These are phyloP conservation scores for Arbacia lixula DNA, from an alignment of 53 echinoderm and acorn worm genomes.

Conservation along the genomic window DNA sequence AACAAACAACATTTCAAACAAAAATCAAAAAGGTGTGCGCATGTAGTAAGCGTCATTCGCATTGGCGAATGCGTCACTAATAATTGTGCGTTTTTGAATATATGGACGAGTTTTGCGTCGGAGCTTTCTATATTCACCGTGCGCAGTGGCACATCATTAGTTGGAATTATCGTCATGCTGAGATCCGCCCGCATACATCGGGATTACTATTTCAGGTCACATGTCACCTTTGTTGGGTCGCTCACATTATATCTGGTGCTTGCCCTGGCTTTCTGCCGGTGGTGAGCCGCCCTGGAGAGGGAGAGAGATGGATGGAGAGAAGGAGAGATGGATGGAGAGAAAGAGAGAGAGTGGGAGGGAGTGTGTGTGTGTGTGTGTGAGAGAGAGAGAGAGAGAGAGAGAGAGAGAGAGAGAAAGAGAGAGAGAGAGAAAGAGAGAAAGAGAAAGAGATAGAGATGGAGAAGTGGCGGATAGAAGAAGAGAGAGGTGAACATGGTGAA, in stretches of 20 bases:
- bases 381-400: background rate
- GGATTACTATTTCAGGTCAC: conserved; percentile 11
- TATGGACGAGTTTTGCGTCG: too few species aligned
- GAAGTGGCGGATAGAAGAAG: too few species aligned
- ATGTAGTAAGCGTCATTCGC: too few species aligned
- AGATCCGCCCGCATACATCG: background rate
- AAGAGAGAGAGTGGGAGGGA: background rate
- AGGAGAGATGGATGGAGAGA: background rate
- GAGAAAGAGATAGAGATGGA: background rate
- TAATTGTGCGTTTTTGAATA: too few species aligned
- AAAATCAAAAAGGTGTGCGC: too few species aligned
- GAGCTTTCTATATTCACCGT: too few species aligned
- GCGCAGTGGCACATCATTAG: background rate
- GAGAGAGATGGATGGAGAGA: background rate
- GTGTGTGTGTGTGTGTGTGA: background rate
- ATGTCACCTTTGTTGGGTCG: background rate
- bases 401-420: background rate
- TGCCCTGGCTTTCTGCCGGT: too few species aligned
- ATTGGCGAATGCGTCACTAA: too few species aligned
- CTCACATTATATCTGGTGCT: too few species aligned
- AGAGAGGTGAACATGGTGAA: too few species aligned
- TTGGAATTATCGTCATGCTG: background rate
- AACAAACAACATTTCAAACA: too few species aligned
- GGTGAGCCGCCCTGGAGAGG: too few species aligned
- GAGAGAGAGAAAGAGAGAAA: background rate